Conservation (phyloP, 2,888 invertebrate species). For the Nephrocerus scutellatus region DNA sequence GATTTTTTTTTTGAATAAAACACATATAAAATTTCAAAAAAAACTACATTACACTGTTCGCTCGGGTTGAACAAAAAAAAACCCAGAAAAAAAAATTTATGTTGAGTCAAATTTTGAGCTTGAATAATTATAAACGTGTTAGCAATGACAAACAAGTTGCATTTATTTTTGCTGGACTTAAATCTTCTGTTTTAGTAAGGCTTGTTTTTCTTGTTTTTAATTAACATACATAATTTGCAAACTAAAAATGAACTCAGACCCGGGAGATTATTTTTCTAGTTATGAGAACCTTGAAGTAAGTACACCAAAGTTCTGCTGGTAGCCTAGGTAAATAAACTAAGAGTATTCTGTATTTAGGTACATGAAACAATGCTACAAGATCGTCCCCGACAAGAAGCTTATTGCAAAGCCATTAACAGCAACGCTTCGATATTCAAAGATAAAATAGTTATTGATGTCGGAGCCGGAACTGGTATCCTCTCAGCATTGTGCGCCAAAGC, state of each 20-base stretch:
- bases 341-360: slow-evolving; percentile 53
- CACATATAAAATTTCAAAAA: no score
- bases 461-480: slow-evolving; percentile 81
- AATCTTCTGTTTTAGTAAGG: no score
- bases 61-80: no score
- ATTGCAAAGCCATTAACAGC: slow-evolving; percentile 68
- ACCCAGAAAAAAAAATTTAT: no score
- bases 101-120: no score
- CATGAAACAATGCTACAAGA: slow-evolving; percentile 78
- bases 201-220: no score
- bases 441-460: slow-evolving; percentile 79
- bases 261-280: slow-evolving; percentile 58
- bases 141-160: no score
- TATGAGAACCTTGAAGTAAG: slow-evolving; percentile 71
- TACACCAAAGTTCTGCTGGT: slow-evolving; percentile 11
- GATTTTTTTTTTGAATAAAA: no score
- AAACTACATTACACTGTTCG: no score
- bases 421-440: slow-evolving; percentile 61
- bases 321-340: not conserved
- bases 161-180: no score
- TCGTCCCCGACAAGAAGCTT: slow-evolving; percentile 66
- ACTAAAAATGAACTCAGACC: slow-evolving; percentile 17
- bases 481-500: slow-evolving; percentile 82
- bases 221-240: no score
- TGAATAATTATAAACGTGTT: no score